phyloP scores from a whole-genome alignment of 2,797 vertebrate genomes.

The Etheostoma perlongum region DNA sequence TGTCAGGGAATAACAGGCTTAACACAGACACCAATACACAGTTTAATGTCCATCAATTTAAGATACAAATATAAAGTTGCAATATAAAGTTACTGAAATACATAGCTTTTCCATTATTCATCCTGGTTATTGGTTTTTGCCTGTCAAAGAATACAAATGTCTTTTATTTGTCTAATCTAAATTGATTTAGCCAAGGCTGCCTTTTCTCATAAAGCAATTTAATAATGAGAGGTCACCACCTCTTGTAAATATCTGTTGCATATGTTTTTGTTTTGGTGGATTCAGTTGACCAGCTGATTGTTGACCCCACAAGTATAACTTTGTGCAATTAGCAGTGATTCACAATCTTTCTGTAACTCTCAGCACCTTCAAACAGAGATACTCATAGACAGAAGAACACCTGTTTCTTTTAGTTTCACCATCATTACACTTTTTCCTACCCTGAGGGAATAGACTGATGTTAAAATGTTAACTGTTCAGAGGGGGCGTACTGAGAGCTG shows the following conservation, averaged over 20 bases:
- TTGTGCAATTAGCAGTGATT: slow-evolving; percentile 75
- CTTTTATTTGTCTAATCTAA: slow-evolving; percentile 54
- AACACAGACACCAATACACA: slow-evolving; percentile 16
- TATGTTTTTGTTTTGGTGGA: slow-evolving; percentile 48
- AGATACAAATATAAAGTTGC: not conserved
- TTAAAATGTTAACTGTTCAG: slow-evolving; percentile 74
- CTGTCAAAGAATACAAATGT: slow-evolving; percentile 56
- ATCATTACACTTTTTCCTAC: slow-evolving; percentile 71
- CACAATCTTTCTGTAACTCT: slow-evolving; percentile 66
- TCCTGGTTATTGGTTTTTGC: slow-evolving; percentile 61
- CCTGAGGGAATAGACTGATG: slow-evolving; percentile 67
- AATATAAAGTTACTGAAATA: slow-evolving; percentile 49
- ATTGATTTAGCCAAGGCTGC: slow-evolving; percentile 58
- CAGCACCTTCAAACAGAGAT: slow-evolving; percentile 71
- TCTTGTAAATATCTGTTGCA: slow-evolving; percentile 48
- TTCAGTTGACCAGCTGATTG: slow-evolving; percentile 40
- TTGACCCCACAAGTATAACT: slow-evolving; percentile 67
- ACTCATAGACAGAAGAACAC: slow-evolving; percentile 68
- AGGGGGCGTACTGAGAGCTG: slow-evolving; percentile 61
- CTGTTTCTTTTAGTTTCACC: slow-evolving; percentile 78
- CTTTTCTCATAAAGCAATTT: slow-evolving; percentile 53
- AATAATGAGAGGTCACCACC: slow-evolving; percentile 48
- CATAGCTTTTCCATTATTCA: slow-evolving; percentile 36
- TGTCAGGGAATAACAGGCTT: not conserved
- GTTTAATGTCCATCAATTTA: slow-evolving; percentile 23